phyloP scores from a whole-genome alignment of 2,113 vertebrate species.

The Pogona vitticeps region DNA sequence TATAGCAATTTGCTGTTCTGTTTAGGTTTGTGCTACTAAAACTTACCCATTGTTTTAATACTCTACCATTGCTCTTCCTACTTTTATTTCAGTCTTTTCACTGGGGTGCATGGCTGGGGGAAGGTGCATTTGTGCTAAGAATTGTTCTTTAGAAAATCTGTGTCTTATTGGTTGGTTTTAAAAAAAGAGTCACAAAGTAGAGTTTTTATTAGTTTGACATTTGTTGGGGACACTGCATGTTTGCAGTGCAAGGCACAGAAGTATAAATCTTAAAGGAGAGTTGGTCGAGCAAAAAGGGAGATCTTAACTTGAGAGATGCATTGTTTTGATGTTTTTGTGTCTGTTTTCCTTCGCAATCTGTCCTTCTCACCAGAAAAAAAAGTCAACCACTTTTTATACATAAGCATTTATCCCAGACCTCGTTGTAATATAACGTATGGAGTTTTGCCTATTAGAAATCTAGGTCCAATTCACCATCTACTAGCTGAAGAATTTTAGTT shows the following conservation, averaged over 20 bases:
- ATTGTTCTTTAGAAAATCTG: not conserved
- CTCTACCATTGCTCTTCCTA: not conserved
- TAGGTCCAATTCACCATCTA: not conserved
- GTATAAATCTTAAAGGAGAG: not conserved
- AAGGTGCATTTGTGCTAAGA: not conserved
- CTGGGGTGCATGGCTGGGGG: not conserved
- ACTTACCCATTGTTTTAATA: not conserved
- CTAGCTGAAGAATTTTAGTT: not conserved
- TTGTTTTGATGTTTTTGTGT: not conserved
- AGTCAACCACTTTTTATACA: not conserved
- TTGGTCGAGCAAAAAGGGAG: not conserved
- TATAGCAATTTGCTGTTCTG: accelerated
- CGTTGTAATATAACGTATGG: not conserved
- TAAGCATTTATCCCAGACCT: not conserved
- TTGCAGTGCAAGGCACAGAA: not conserved
- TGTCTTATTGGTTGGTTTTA: not conserved
- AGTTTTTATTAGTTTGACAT: not conserved
- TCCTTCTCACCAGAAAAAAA: not conserved
- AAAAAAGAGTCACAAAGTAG: not conserved
- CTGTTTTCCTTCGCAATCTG: not conserved
- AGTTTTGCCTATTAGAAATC: not conserved
- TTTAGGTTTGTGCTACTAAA: not conserved
- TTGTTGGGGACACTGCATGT: not conserved
- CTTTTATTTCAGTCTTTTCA: not conserved
- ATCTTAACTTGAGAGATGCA: not conserved